These are phyloP conservation scores for Cheilinus undulatus DNA, from an alignment of 2,113 vertebrate genomes.

Conservation along the genomic window DNA sequence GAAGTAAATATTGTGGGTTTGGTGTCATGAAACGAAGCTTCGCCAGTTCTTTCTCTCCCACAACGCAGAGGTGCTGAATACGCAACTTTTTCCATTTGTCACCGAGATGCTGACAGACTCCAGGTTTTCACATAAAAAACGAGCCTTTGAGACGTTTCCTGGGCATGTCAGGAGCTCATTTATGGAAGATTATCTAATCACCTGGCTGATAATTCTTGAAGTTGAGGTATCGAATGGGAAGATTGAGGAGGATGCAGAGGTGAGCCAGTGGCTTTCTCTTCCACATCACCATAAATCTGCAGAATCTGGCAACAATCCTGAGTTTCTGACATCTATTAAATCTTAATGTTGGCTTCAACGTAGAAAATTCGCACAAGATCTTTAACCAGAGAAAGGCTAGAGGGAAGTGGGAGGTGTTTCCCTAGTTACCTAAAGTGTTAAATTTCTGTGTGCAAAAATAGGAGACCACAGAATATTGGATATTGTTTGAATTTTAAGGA, in stretches of 20 bases:
- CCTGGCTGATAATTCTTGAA: conserved; percentile 11
- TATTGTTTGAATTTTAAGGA: not conserved
- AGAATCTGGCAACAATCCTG: conserved; percentile 30
- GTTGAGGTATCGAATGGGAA: conserved; percentile 22
- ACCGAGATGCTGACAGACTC: conserved; percentile 31
- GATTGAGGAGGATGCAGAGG: conserved; percentile 22
- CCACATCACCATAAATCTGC: conserved; percentile 37
- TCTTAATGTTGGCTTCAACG: conserved; percentile 17
- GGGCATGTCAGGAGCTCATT: conserved; percentile 36
- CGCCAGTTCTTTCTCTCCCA: conserved; percentile 41
- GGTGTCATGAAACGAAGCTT: conserved; percentile 49
- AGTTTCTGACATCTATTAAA: conserved; percentile 42
- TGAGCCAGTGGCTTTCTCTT: conserved; percentile 55
- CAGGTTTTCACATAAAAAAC: conserved; percentile 35
- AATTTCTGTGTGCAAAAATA: conserved; percentile 11
- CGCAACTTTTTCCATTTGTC: conserved; percentile 64
- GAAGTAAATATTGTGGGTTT: conserved; percentile 48
- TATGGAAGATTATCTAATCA: conserved; percentile 55
- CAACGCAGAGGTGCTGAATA: conserved; percentile 41
- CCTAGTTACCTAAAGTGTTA: not conserved
- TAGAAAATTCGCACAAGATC: conserved; percentile 27
- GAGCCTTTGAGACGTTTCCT: conserved; percentile 39
- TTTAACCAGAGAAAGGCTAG: conserved; percentile 7
- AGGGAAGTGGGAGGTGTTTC: conserved; percentile 25
- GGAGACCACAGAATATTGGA: conserved; percentile 17